Evolutionary conservation across 2,113 vertebrate species (phyloP), one percentile per base, ranked within the genome.

Genomic region (Cairina moschata): DNA sequence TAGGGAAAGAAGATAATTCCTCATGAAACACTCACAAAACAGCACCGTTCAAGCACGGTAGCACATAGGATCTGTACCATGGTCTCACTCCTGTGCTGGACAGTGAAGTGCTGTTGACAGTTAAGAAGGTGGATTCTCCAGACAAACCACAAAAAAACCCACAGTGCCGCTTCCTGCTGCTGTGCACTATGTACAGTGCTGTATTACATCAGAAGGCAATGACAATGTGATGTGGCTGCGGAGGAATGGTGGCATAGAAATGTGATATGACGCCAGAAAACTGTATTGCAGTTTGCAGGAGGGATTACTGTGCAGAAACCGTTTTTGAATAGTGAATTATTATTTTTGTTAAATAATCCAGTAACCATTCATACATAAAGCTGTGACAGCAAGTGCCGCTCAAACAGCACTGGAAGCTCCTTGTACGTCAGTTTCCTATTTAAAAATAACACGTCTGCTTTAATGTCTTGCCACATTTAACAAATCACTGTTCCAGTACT

Each of bases 171-270:
- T 92, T 88, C 88, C 80, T 62, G 18, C 73, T 79, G 60, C 67
- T 66, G 21, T 73, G 54, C 22, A 3, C 78, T 93, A 86, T 93
- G 94, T 96, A 67, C 78, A 69, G 14, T 50, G 4, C 34, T 15
- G 2, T 77, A 11, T 90, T 94, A 40, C 38, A 0, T 95, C 90
- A 92, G 68, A 38, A 66, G 80, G 88, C 77, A 63, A 17, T 38
- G 77, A 68, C 91, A 78, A 59, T 58, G 46, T 28, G 81, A 77
- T 88, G 72, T 94, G 91, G 63, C 90, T 82, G 62, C 69, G 54
- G 81, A 82, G 83, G 89, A 54, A 13, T 34, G 81, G 34, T 86
- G 89, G 69, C 86, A 76, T 81, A 56, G 84, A 93, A 94, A 81
- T 40, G 23, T 58, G 42, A 22, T 0, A 1, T 84, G 66, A 54